A percentile compares a stretch with the other conserved stretches of the same genome.
These are phyloP conservation scores for Nannospalax galili DNA, from an alignment of 2,113 vertebrate species.

Conservation along the genomic window DNA sequence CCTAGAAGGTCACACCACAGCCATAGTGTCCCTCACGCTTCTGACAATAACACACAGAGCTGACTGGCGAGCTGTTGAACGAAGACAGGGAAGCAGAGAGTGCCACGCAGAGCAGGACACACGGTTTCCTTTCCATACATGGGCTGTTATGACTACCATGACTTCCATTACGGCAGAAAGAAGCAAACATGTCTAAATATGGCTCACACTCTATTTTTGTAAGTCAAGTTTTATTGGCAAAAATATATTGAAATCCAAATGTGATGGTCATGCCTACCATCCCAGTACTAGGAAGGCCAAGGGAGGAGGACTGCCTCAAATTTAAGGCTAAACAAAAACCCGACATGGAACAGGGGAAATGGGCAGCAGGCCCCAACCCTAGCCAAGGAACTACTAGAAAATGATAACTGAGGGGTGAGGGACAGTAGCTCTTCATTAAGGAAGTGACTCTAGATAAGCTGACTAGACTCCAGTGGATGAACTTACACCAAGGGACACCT, in stretches of 20 bases:
- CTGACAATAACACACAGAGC: not conserved
- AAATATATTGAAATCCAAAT: not conserved
- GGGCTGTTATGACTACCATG: not conserved
- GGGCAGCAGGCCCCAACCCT: too few relatives aligned
- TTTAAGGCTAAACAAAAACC: not conserved
- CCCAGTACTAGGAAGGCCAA: not conserved
- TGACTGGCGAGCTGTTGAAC: fast-evolving
- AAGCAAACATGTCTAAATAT: not conserved
- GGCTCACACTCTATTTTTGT: not conserved
- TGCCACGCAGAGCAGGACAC: not conserved
- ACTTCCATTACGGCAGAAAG: not conserved
- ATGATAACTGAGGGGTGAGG: too few relatives aligned
- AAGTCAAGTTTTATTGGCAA: slow-evolving; percentile 33
- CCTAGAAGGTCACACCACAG: not conserved
- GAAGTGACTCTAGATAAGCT: too few relatives aligned
- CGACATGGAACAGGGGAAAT: too few relatives aligned
- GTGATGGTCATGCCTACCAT: not conserved
- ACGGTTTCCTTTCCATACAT: fast-evolving
- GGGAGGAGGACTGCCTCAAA: not conserved
- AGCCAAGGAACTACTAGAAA: too few relatives aligned
- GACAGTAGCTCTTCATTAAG: too few relatives aligned
- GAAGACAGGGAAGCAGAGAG: not conserved
- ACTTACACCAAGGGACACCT: too few relatives aligned
- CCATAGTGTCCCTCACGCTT: not conserved
- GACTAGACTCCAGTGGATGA: too few relatives aligned